A percentile compares a stretch with the other conserved stretches of the same genome.
Evolutionary conservation across 2,888 invertebrate genomes (phyloP).

Genomic region (Pterostichus madidus): DNA sequence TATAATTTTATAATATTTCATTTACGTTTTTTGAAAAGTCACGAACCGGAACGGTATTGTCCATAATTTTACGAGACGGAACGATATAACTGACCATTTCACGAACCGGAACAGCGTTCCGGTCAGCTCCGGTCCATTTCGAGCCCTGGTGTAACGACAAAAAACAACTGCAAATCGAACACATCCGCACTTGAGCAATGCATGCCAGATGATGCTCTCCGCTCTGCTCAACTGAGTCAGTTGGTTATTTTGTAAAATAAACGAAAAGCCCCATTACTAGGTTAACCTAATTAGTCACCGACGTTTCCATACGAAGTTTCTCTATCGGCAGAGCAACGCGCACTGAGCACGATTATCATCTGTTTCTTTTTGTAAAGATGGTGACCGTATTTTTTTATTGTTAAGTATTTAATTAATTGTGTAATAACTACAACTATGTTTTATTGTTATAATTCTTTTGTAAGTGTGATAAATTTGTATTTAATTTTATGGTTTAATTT

Average conservation of each 20-base stretch:
- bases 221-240: not conserved
- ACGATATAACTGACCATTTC: no score
- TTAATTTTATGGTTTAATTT: no score
- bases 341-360: slow-evolving; percentile 2
- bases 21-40: no score
- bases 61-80: no score
- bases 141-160: no score
- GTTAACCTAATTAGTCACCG: slow-evolving; percentile 28
- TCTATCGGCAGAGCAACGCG: not conserved
- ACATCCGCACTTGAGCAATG: not conserved
- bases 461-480: no score
- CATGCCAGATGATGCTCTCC: slow-evolving; percentile 32
- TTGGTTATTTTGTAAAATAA: slow-evolving; percentile 36
- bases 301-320: slow-evolving; percentile 30
- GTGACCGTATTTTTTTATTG: not conserved
- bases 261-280: slow-evolving; percentile 6
- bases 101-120: no score
- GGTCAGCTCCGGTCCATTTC: no score
- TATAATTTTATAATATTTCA: no score
- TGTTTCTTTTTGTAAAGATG: slow-evolving; percentile 17
- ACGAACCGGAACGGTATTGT: no score
- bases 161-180: slow-evolving; percentile 31
- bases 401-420: no score
- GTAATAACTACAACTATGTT: not conserved
- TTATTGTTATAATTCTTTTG: no score